These are phyloP conservation scores for Cercopithecus neglectus DNA, from an alignment of 2,797 vertebrate species.

Conservation along the genomic window DNA sequence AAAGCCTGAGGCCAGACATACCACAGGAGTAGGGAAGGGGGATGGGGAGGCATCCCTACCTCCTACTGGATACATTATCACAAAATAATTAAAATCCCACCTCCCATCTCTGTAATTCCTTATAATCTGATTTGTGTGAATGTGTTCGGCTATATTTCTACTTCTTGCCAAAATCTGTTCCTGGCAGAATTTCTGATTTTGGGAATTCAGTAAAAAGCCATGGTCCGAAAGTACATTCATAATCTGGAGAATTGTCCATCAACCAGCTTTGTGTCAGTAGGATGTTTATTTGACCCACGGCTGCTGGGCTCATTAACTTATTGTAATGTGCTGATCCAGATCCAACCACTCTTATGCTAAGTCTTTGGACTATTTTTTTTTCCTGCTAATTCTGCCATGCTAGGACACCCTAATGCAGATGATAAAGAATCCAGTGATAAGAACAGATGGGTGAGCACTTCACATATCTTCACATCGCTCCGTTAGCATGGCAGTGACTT, in stretches of 20 bases:
- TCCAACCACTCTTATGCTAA: background rate
- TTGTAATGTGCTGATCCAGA: background rate
- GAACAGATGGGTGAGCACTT: background rate
- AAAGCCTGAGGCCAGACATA: constrained; percentile 28
- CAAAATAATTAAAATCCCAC: constrained; percentile 19
- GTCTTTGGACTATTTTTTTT: background rate
- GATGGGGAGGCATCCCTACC: background rate
- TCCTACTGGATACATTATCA: constrained; percentile 11
- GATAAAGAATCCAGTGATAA: background rate
- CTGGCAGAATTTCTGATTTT: constrained; percentile 37
- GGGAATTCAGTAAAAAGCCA: background rate
- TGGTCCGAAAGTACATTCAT: background rate
- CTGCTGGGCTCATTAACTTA: constrained; percentile 1
- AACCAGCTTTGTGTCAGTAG: background rate
- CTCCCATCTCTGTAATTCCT: background rate
- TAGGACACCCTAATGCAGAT: background rate
- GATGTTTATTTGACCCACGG: constrained; percentile 15
- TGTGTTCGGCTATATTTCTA: background rate
- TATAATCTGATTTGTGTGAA: background rate
- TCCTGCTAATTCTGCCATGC: background rate
- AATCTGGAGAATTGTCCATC: background rate
- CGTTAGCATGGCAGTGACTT: background rate
- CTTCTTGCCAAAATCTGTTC: constrained; percentile 47
- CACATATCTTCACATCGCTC: background rate
- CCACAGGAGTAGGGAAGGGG: background rate